Conservation (phyloP, 2,888 invertebrate species). For the Petrolisthes manimaculis region DNA sequence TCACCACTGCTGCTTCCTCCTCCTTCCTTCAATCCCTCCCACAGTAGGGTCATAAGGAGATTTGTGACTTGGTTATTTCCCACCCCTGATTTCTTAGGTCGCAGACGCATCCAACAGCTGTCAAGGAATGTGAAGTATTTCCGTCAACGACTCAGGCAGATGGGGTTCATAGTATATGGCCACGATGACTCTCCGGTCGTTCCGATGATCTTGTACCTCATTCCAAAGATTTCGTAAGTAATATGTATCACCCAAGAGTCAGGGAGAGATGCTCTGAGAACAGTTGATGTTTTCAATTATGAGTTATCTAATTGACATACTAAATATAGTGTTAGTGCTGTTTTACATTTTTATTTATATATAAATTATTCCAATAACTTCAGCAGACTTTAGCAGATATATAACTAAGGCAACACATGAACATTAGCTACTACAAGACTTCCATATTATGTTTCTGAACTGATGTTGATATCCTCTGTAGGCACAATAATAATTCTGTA, state of each 20-base stretch:
- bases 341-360: no score
- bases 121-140: constrained; percentile 72
- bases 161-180: constrained; percentile 74
- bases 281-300: background rate
- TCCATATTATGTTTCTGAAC: no score
- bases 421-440: no score
- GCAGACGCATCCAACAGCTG: constrained; percentile 69
- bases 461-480: no score
- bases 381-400: no score
- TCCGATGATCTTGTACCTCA: constrained; percentile 82
- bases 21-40: background rate
- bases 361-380: no score
- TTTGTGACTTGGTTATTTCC: constrained; percentile 36
- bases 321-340: no score
- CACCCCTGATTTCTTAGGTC: constrained; percentile 72
- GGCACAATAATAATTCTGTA: no score
- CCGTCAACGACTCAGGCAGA: constrained; percentile 71
- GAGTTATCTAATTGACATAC: no score
- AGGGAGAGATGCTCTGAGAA: background rate
- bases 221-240: constrained; percentile 85
- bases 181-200: constrained; percentile 74
- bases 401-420: no score
- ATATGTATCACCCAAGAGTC: background rate
- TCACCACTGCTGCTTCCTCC: background rate
- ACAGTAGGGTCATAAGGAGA: background rate